Evolutionary conservation across 2,888 invertebrate genomes (phyloP), one percentile per base, ranked within the genome.

Genomic region (Myopa tessellatipennis): DNA sequence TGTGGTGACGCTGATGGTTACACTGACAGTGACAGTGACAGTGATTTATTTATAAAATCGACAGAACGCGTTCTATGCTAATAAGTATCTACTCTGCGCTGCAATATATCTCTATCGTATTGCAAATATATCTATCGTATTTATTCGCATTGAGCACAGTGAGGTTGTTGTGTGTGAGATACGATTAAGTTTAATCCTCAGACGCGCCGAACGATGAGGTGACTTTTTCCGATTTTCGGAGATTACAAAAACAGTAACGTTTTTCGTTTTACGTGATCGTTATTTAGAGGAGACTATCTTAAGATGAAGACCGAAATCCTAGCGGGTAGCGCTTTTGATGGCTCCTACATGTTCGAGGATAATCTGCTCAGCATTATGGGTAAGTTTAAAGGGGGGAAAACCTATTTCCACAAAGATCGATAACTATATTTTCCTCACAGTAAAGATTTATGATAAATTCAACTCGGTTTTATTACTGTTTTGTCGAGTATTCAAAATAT

Each of bases 231-330:
- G 26, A 4, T 58, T 76, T 14, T 70, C 76, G 34, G 38, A 14
- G n/a, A 40, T n/a, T 4, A 40, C 10, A 45, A 45, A 8, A 45
- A 45, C 1, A 8, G 10, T 6, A 1, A 45, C 45, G 10, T 45
- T 45, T 45, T 45, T 45, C 3, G 6, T 45, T 8, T 2, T 45
- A 10, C 45, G 45, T 45, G 45, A 45, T 1, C 45, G 45, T 45
- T 10, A 45, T 10, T 45, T 45, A 10, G 45, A 45, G 45, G 36
- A 14, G 63, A 38, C 26, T 34, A 52, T 84, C 83, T 89, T 74
- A 89, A 86, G 83, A 89, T 89, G 89, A 89, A 89, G 86, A 88
- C 87, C 80, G 89, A 89, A 84, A 86, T 87, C 80, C 81, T 88
- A 81, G 82, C 85, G 63, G 84, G 84, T 79, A 85, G 83, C 78